phyloP scores from a whole-genome alignment of 2,113 vertebrate genomes.

The Cichladusa arquata region DNA sequence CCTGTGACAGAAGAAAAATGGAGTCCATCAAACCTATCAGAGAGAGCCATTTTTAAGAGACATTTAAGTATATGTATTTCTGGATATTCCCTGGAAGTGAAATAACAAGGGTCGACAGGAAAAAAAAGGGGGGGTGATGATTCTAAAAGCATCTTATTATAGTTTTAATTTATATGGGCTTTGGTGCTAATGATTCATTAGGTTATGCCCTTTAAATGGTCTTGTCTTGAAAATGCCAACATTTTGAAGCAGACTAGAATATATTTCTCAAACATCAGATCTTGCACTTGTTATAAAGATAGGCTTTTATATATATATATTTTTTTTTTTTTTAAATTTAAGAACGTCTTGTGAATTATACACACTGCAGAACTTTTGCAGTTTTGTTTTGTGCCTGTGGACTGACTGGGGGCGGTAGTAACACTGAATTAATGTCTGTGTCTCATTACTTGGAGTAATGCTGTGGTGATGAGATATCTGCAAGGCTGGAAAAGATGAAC shows the following conservation, averaged over 20 bases:
- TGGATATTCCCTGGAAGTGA: slow-evolving; percentile 4
- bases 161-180: slow-evolving; percentile 68
- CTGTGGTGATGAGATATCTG: slow-evolving; percentile 18
- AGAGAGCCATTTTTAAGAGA: not conserved
- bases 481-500: slow-evolving; percentile 3
- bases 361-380: not conserved
- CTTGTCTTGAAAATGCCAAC: slow-evolving; percentile 66
- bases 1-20: not conserved
- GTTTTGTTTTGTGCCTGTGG: slow-evolving; percentile 44
- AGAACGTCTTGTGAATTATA: slow-evolving; percentile 33
- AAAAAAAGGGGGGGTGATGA: not conserved
- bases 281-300: slow-evolving; percentile 25
- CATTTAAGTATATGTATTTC: slow-evolving; percentile 20
- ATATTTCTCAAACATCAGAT: slow-evolving; percentile 49
- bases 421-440: slow-evolving; percentile 42
- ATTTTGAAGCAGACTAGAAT: slow-evolving; percentile 48
- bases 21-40: slow-evolving; percentile 2
- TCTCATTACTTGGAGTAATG: slow-evolving; percentile 24
- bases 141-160: slow-evolving; percentile 59
- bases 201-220: slow-evolving; percentile 68
- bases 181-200: slow-evolving; percentile 68
- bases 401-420: slow-evolving; percentile 20
- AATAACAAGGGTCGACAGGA: slow-evolving; percentile 1
- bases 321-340: not conserved
- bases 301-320: not conserved